Evolutionary conservation across 2,888 invertebrate genomes (phyloP), one percentile per base, ranked within the genome.

Genomic region (Meliscaeva auricollis): DNA sequence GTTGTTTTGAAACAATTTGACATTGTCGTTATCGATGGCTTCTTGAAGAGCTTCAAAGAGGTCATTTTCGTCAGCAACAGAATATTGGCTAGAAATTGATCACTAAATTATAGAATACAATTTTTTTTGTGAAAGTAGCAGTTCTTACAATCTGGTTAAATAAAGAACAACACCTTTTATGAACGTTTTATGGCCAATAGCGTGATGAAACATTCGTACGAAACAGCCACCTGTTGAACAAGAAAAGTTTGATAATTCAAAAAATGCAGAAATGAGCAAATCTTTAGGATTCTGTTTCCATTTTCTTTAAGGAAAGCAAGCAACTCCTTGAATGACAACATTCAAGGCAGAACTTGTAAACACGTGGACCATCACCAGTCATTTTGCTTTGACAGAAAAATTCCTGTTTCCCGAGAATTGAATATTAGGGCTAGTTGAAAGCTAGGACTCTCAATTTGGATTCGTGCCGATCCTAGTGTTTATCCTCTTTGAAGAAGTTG

Each of bases 151-250:
- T 90, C 90, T 90, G 8, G 77, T 88, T 15, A 91, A 77, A 64
- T 88, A 91, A 1, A 73, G 74, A 4, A 87, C 88, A 15, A 91
- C 87, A 41, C 89, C 91, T 0, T 88, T 88, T 48, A 90, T 88
- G 68, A 91, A 91, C 1, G 89, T 89, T 69, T 90, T 89, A 64
- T 89, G 89, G 6, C 90, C 89, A 44, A 91, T 91, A 52, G 91
- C 91, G 41, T 91, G 91, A 85, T 91, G 91, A 44, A 91, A 91
- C 91, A 91, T 91, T 79, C 89, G 89, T 22, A 91, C 89, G 11
- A 91, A 89, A 69, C 91, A 91, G 32, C 91, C 91, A 11, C 90
- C 88, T 89, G 48, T 35, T 0, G 41, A 75, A 15, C 7, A 69
- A 30, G 35, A 52, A 5, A 50, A 15, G 9, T 13, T 17, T 20